Percentiles rank a stretch among this genome's conserved stretches.
Conservation (phyloP, 1,140 invertebrate species). For the Holotrichia oblita region DNA sequence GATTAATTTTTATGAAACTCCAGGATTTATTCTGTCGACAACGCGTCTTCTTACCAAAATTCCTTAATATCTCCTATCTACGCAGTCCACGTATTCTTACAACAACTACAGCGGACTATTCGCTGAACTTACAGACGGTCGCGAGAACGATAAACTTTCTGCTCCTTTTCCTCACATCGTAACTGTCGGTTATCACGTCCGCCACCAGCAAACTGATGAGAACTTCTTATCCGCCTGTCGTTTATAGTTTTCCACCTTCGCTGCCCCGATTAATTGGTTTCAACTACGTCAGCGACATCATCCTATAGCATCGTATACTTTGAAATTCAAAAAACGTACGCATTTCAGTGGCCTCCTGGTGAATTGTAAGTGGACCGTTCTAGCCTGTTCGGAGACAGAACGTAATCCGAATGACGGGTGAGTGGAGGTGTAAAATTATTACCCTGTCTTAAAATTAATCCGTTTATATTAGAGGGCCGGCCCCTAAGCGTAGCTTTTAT, state of each 20-base stretch:
- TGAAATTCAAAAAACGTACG: neutral
- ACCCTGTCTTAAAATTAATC: slow-evolving; percentile 16
- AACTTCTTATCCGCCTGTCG: neutral
- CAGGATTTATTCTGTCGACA: neutral
- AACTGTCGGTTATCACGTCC: slow-evolving; percentile 1
- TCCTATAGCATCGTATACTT: neutral
- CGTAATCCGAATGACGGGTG: neutral
- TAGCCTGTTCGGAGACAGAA: neutral
- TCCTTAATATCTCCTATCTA: neutral
- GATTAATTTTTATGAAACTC: slow-evolving; percentile 9
- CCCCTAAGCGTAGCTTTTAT: neutral
- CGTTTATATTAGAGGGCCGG: neutral
- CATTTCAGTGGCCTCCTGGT: neutral
- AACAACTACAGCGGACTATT: neutral
- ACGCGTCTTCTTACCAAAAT: neutral
- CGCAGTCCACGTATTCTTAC: neutral
- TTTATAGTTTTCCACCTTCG: slow-evolving; percentile 9
- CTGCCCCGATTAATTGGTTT: neutral
- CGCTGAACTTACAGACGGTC: neutral
- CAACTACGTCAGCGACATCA: neutral
- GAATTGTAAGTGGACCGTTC: neutral
- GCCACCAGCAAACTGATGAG: neutral
- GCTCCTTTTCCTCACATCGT: neutral
- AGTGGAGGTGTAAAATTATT: slow-evolving; percentile 10
- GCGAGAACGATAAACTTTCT: neutral